Base-by-base conservation (phyloP, 2,888 invertebrate species). In the Thyatira batis region DNA sequence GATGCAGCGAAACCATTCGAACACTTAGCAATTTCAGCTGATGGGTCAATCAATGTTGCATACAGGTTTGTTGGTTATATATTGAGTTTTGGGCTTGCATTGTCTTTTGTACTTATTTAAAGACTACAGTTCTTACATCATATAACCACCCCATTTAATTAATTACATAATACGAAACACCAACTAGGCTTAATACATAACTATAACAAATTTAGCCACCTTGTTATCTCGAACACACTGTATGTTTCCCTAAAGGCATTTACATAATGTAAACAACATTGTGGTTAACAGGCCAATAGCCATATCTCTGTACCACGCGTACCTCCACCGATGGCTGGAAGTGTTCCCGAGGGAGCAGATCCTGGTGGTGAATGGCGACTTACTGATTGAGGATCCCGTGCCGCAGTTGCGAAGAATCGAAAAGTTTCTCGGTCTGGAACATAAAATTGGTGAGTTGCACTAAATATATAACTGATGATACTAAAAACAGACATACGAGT, bases 291-390 rank as follows among this genome's bases (percentile, higher is more conserved):
- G 95, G 67, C 97, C 97, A 13, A 93, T 97, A 70, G 95, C 97
- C 54, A 96, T 98, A 82, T 98, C 98, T 28, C 93, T 98, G 76
- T 99, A 99, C 87, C 96, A 97, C 85, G 94, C 97, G 64, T 98
- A 98, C 89, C 94, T 99, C 74, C 95, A 96, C 67, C 93, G 94
- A 50, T 99, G 99, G 99, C 93, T 99, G 59, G 96, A 97, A 85
- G 96, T 97, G 65, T 99, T 99, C 91, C 95, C 97, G 0, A 93
- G 97, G 50, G 95, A 96, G 52, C 98, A 99, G 81, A 95, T 99
- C 69, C 95, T 98, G 72, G 95, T 99, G 52, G 98, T 99, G 49
- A 98, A 99, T 84, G 98, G 98, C 2, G 98, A 98, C 87, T 94
- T 95, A 65, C 94, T 98, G 58, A 97, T 98, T 73, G 96, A 96